Percentiles rank a stretch among this genome's conserved stretches.
Evolutionary conservation across 2,797 vertebrate genomes (phyloP).

Genomic region (Euthynnus affinis): DNA sequence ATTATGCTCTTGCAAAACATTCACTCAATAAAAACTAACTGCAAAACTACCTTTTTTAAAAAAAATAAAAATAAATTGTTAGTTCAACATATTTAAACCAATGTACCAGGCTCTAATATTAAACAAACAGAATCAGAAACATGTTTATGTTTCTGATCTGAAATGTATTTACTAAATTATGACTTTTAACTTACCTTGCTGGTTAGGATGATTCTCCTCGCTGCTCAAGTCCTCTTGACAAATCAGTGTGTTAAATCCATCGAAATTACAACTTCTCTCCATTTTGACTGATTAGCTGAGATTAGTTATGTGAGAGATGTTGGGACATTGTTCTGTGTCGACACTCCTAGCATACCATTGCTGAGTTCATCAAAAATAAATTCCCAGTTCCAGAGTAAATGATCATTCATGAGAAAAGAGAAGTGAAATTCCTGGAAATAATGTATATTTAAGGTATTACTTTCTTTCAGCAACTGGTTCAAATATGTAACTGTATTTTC

Average conservation of each 20-base stretch:
- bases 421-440: slow-evolving; percentile 34
- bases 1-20: background rate
- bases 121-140: background rate
- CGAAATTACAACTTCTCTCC: background rate
- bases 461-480: too few relatives aligned
- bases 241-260: slow-evolving; percentile 26
- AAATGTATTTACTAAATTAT: background rate
- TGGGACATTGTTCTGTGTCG: accelerated
- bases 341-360: background rate
- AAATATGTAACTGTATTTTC: too few relatives aligned
- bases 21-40: too few relatives aligned
- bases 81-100: background rate
- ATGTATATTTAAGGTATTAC: too few relatives aligned
- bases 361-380: slow-evolving; percentile 11
- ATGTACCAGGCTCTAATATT: too few relatives aligned
- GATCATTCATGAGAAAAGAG: background rate
- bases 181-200: slow-evolving; percentile 33
- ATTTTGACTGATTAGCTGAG: slow-evolving; percentile 30
- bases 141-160: background rate
- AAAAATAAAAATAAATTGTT: background rate
- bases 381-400: background rate
- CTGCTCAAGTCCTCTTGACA: background rate
- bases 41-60: background rate
- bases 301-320: background rate
- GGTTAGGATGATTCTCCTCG: background rate